phyloP scores from a whole-genome alignment of 2,113 vertebrate genomes.

The Heterotis niloticus region DNA sequence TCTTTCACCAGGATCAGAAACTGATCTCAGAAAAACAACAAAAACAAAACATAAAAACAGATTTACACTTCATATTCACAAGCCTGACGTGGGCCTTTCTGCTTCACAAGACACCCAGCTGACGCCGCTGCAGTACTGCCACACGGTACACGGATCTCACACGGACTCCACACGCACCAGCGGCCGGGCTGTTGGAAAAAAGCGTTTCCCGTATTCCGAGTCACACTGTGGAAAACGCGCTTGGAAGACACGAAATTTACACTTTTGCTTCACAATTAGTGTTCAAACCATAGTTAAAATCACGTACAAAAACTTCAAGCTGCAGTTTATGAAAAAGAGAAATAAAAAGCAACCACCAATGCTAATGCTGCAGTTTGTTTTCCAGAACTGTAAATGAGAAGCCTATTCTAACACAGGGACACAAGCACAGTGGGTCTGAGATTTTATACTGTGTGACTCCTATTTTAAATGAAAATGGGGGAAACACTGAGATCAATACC shows the following conservation, averaged over 20 bases:
- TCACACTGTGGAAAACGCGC: conserved; percentile 51
- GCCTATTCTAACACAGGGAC: too few relatives aligned
- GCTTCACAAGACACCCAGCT: conserved; percentile 45
- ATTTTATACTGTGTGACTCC: too few relatives aligned
- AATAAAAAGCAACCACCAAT: conserved; percentile 9
- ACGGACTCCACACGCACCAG: neutral
- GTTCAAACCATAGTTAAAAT: conserved; percentile 60
- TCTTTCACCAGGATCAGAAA: conserved; percentile 69
- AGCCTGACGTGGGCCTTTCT: conserved; percentile 50
- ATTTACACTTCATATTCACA: conserved; percentile 67
- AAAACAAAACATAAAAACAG: conserved; percentile 57
- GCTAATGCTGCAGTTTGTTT: neutral
- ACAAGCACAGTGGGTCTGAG: too few relatives aligned
- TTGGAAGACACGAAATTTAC: conserved; percentile 66
- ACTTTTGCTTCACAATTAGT: conserved; percentile 52
- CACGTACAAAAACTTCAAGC: conserved; percentile 30
- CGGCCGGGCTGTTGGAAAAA: neutral
- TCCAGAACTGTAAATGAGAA: too few relatives aligned
- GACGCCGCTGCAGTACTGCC: neutral
- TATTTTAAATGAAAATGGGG: too few relatives aligned
- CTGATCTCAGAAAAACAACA: conserved; percentile 58
- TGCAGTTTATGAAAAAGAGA: conserved; percentile 30
- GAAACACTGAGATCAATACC: too few relatives aligned
- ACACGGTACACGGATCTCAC: conserved; percentile 8
- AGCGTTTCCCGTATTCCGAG: conserved; percentile 37